phyloP scores from a whole-genome alignment of 2,888 invertebrate genomes.

The Ochropacha duplaris region DNA sequence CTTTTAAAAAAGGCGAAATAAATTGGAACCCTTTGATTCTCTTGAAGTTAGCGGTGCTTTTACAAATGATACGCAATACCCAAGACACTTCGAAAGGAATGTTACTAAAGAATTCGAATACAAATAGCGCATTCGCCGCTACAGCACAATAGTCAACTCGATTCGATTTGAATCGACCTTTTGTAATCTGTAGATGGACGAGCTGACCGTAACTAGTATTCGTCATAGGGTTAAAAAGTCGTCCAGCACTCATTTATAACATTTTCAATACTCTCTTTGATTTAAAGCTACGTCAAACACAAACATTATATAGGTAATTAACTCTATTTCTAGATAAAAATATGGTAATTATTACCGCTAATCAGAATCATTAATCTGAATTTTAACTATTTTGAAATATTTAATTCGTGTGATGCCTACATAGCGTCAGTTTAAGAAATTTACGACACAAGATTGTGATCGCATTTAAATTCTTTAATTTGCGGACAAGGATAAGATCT shows the following conservation, averaged over 20 bases:
- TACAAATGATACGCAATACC: conserved; percentile 4
- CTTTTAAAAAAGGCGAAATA: background rate
- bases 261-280: background rate
- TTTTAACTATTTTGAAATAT: background rate
- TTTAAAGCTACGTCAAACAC: background rate
- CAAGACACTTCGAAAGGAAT: conserved; percentile 32
- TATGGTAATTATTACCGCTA: background rate
- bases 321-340: conserved; percentile 4
- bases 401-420: background rate
- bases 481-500: conserved; percentile 46
- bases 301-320: background rate
- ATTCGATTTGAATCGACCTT: conserved; percentile 57
- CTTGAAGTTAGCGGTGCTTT: background rate
- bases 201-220: conserved; percentile 26
- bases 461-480: conserved; percentile 40
- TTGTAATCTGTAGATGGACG: conserved; percentile 39
- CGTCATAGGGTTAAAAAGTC: conserved; percentile 14
- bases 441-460: conserved; percentile 34
- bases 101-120: conserved; percentile 58
- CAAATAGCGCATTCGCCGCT: conserved; percentile 57
- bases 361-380: background rate
- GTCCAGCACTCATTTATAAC: background rate
- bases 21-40: conserved; percentile 1
- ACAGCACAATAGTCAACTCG: conserved; percentile 56
- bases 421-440: conserved; percentile 11